A percentile compares a stretch with the other conserved stretches of the same genome.
Evolutionary conservation across 2,113 vertebrate species (phyloP).

Genomic region (Meleagris gallopavo): DNA sequence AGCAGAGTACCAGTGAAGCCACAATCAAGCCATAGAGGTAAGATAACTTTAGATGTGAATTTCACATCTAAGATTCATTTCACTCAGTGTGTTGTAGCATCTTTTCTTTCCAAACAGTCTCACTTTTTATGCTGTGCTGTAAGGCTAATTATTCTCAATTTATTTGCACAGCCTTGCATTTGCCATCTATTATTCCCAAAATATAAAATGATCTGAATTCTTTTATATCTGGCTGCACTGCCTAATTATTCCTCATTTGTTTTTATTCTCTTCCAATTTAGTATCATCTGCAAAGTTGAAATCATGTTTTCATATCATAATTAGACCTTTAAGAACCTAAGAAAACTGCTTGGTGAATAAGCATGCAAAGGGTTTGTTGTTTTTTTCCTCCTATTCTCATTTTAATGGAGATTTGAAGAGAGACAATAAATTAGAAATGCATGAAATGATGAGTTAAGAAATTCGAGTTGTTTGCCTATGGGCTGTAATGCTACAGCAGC

Average conservation of each 20-base stretch:
- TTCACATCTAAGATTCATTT: slow-evolving; percentile 7
- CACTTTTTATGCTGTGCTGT: slow-evolving; percentile 52
- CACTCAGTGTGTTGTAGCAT: neutral
- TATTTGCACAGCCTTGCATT: slow-evolving; percentile 74
- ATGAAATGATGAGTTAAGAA: slow-evolving; percentile 67
- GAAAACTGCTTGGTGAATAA: slow-evolving; percentile 58
- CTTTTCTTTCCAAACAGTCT: slow-evolving; percentile 38
- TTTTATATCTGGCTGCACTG: slow-evolving; percentile 79
- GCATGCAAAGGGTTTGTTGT: neutral
- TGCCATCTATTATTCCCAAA: slow-evolving; percentile 77
- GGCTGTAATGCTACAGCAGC: slow-evolving; percentile 28
- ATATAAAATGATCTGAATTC: slow-evolving; percentile 74
- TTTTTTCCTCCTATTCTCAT: neutral
- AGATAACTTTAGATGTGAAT: neutral
- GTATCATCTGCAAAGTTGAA: slow-evolving; percentile 80
- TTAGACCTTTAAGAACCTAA: slow-evolving; percentile 75
- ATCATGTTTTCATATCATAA: slow-evolving; percentile 81
- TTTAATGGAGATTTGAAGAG: slow-evolving; percentile 74
- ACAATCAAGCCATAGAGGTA: neutral
- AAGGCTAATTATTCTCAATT: slow-evolving; percentile 79
- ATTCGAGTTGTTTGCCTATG: slow-evolving; percentile 56
- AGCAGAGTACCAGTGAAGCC: neutral
- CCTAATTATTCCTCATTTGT: slow-evolving; percentile 83
- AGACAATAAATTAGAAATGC: slow-evolving; percentile 74
- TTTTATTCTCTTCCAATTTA: slow-evolving; percentile 83